A percentile compares a stretch with the other conserved stretches of the same genome.
These are phyloP conservation scores for Pungitius pungitius DNA, from an alignment of 2,113 vertebrate genomes.

Conservation along the genomic window DNA sequence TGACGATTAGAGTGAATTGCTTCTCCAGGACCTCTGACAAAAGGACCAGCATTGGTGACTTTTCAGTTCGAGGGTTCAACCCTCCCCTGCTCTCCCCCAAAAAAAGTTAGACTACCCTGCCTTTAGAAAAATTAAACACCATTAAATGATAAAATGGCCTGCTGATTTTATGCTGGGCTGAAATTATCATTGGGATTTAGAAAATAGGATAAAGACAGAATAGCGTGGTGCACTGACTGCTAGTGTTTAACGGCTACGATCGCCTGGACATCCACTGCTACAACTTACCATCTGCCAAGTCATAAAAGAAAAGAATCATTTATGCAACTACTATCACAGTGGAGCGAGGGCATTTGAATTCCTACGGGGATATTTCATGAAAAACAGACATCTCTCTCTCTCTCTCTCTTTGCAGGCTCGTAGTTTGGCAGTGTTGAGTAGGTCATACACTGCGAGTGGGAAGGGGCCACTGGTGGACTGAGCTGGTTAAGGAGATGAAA, in stretches of 20 bases:
- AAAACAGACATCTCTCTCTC: conserved; percentile 45
- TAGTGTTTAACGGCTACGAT: conserved; percentile 37
- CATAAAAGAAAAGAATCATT: conserved; percentile 58
- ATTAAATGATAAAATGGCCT: neutral
- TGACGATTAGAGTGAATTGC: conserved; percentile 23
- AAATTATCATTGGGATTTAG: neutral
- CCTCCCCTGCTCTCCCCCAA: neutral
- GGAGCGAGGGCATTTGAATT: conserved; percentile 40
- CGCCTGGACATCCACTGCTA: conserved; percentile 40
- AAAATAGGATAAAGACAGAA: conserved; percentile 43
- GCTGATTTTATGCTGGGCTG: conserved; percentile 8
- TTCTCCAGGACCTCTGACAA: conserved; percentile 25
- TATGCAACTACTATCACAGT: conserved; percentile 37
- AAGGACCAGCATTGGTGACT: neutral
- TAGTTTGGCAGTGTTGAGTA: conserved; percentile 41
- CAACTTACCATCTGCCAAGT: conserved; percentile 53
- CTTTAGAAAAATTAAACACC: neutral
- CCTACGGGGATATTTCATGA: conserved; percentile 45
- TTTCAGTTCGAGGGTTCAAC: neutral
- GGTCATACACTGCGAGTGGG: conserved; percentile 57
- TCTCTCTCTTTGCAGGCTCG: conserved; percentile 43
- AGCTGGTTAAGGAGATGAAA: conserved; percentile 61
- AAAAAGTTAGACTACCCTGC: neutral
- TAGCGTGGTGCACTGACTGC: conserved; percentile 14
- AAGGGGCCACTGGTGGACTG: conserved; percentile 52